Evolutionary conservation across 2,113 vertebrate genomes (phyloP), one percentile per base, ranked within the genome.

Genomic region (Mesocricetus auratus): DNA sequence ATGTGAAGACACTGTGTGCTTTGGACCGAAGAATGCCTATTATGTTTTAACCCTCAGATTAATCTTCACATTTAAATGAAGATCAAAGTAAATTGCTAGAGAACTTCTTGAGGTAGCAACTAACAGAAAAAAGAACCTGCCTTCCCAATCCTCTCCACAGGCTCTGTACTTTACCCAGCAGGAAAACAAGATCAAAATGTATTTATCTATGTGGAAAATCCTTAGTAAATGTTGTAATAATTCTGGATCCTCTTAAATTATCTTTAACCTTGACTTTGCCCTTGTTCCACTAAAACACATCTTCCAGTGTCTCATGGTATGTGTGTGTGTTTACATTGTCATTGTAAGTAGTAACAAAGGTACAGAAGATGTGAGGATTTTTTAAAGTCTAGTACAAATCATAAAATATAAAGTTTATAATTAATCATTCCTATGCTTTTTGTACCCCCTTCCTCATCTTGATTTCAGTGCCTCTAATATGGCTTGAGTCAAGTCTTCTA

Each of bases 21-120:
- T 87, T 66, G 22, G 56, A 71, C 64, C 89, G 94, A 86, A 77
- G 64, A 93, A 93, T 6, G 1, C 36, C 89, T 88, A 87, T 42
- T 74, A 39, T 71, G 58, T 4, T 89, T 94, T 81, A 95, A 88
- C 36, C 36, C 33, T 68, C 19, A 92, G 91, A 66, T 96, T 75
- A 91, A 94, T 96, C 73, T 94, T 83, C 71, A 42, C 66, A 96
- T 78, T 64, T 47, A 96, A 97, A 97, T 95, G 86, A 94, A 94
- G n/a, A 94, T 50, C 81, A 19, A 95, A 95, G 94, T 69, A 95
- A 91, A 91, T 78, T 79, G n/a, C 73, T 92, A 68, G 36, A 68
- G 29, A 64, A 73, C 39, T 68, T 62, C 47, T 73, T 92, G 78
- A 88, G 92, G 45, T 66, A 90, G 62, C 90, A 91, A 95, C 56